These are phyloP conservation scores for Pherbina coryleti DNA, from an alignment of 2,888 invertebrate species.

Conservation along the genomic window DNA sequence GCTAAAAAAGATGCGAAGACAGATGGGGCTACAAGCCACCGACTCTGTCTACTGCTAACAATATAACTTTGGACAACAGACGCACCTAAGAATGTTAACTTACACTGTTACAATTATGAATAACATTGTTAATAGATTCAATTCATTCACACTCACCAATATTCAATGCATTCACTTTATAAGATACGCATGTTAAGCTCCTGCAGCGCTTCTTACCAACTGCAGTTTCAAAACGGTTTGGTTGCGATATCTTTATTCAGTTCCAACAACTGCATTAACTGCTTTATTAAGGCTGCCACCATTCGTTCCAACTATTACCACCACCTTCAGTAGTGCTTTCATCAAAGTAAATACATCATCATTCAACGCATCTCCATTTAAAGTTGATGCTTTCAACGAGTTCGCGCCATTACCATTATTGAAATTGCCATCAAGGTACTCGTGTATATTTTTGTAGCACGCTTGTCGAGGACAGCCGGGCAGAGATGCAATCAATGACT, in stretches of 20 bases:
- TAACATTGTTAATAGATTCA: too few relatives aligned
- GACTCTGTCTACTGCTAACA: too few relatives aligned
- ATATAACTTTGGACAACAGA: too few relatives aligned
- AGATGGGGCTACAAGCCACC: too few relatives aligned
- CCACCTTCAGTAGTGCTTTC: background rate
- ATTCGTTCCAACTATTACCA: background rate
- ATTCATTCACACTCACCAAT: background rate
- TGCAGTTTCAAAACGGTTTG: background rate
- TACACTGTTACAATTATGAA: too few relatives aligned
- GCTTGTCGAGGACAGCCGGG: background rate
- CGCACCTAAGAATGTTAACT: too few relatives aligned
- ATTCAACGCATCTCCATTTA: constrained; percentile 1
- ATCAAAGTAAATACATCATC: background rate
- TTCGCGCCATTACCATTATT: constrained; percentile 13
- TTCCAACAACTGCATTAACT: background rate
- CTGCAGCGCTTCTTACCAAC: background rate
- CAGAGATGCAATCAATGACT: constrained; percentile 15
- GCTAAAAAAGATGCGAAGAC: too few relatives aligned
- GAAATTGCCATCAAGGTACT: background rate
- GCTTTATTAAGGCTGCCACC: background rate
- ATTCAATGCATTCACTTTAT: background rate
- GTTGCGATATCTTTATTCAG: background rate
- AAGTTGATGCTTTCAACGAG: constrained; percentile 10
- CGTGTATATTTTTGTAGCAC: background rate
- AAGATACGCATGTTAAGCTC: too few relatives aligned